Evolutionary conservation across 1,140 invertebrate genomes (phyloP).

Genomic region (Caenorhabditis brenneri): DNA sequence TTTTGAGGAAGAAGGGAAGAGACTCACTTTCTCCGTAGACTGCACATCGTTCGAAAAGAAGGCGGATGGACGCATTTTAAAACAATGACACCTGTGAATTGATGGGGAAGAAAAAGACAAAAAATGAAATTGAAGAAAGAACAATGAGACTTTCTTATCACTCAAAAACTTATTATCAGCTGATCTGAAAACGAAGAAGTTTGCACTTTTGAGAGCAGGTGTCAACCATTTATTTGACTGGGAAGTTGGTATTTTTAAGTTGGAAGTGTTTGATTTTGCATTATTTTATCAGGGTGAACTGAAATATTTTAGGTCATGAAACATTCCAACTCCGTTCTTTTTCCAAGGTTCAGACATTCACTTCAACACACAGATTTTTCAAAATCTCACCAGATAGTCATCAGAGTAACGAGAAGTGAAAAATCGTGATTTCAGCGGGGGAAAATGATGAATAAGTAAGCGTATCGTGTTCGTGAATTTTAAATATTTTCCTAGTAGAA

Average conservation of each 20-base stretch:
- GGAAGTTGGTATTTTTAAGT: not conserved
- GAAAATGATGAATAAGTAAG: conserved; percentile 32
- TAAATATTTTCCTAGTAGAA: not conserved
- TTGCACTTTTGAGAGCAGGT: not conserved
- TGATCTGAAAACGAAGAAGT: not conserved
- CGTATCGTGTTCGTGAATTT: conserved; percentile 15
- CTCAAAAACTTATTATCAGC: not conserved
- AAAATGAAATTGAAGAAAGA: not conserved
- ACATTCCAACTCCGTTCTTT: not conserved
- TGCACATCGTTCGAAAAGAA: not conserved
- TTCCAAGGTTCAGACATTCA: not conserved
- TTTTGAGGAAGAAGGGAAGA: not conserved
- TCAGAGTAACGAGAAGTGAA: not conserved
- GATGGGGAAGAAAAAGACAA: not conserved
- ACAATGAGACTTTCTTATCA: conserved; percentile 33
- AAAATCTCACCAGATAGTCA: not conserved
- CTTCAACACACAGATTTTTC: not conserved
- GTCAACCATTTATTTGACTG: not conserved
- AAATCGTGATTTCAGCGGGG: not conserved
- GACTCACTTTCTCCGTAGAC: conserved; percentile 16
- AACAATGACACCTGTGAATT: not conserved
- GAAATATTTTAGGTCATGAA: too few species aligned
- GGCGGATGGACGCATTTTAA: conserved; percentile 10
- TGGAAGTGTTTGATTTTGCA: not conserved
- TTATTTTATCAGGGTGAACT: too few species aligned